Evolutionary conservation across 1,140 invertebrate genomes (phyloP).

Genomic region (Drosophila arawakana): DNA sequence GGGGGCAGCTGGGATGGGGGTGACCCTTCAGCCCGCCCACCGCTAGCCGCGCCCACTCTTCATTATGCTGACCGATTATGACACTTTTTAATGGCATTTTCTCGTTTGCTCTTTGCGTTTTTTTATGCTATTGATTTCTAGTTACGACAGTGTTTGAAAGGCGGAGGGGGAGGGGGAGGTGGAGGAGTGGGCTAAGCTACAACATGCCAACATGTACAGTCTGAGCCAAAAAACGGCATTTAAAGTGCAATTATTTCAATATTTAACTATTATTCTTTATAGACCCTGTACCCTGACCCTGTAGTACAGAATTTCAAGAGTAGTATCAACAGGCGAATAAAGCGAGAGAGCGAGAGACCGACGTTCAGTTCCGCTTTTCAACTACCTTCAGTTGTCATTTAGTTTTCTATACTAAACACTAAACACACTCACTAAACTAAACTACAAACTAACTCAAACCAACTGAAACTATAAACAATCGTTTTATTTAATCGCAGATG

Average conservation of each 20-base stretch:
- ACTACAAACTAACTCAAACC: not conserved
- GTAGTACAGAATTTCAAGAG: too few relatives aligned
- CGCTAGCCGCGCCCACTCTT: constrained; percentile 38
- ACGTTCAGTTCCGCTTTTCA: not conserved
- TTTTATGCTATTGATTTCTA: constrained; percentile 80
- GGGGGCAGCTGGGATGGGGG: not conserved
- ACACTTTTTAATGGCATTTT: constrained; percentile 80
- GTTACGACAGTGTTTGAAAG: constrained; percentile 45
- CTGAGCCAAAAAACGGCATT: constrained; percentile 38
- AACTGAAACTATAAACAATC: constrained; percentile 7
- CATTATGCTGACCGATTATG: constrained; percentile 81
- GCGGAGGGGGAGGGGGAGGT: too few relatives aligned
- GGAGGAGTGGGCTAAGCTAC: not conserved
- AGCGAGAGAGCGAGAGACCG: too few relatives aligned
- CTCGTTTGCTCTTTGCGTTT: constrained; percentile 57
- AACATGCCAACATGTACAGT: constrained; percentile 15
- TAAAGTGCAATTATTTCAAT: constrained; percentile 52
- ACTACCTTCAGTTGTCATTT: constrained; percentile 48
- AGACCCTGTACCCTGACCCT: too few relatives aligned
- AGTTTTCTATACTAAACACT: not conserved
- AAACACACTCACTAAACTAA: not conserved
- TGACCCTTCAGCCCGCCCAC: not conserved
- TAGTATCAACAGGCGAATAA: not conserved
- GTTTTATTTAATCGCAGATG: constrained; percentile 17
- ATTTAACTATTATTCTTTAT: not conserved